Evolutionary conservation across 2,888 invertebrate genomes (phyloP).

Genomic region (Neocrepidodera transversa): DNA sequence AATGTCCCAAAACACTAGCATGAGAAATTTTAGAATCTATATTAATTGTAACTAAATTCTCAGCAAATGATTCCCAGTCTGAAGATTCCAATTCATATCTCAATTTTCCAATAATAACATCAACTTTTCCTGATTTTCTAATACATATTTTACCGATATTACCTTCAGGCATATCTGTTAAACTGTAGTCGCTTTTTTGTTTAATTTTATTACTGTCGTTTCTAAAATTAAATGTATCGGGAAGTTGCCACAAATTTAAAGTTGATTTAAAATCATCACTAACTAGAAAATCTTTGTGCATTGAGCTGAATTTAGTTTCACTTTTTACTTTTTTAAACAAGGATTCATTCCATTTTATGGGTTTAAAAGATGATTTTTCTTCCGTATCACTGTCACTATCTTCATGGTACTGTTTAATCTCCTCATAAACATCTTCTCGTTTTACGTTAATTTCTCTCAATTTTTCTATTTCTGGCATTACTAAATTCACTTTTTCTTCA

Average conservation of each 20-base stretch:
- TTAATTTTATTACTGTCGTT: neutral
- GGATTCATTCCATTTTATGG: constrained; percentile 26
- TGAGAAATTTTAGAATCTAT: constrained; percentile 16
- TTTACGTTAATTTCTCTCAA: neutral
- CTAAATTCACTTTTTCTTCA: constrained; percentile 35
- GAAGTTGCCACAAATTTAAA: constrained; percentile 54
- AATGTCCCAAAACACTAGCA: constrained; percentile 28
- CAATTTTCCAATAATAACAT: constrained; percentile 33
- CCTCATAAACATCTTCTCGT: constrained; percentile 20
- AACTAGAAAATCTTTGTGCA: neutral
- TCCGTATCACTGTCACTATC: constrained; percentile 31
- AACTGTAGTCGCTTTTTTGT: constrained; percentile 18
- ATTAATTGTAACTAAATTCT: constrained; percentile 29
- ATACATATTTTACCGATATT: constrained; percentile 37
- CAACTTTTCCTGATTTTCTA: constrained; percentile 38
- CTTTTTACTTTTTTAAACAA: constrained; percentile 17
- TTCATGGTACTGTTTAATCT: constrained; percentile 20
- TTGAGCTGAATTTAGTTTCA: constrained; percentile 9
- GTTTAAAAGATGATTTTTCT: constrained; percentile 22
- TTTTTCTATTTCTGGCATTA: constrained; percentile 44
- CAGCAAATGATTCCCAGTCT: constrained; percentile 27
- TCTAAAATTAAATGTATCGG: constrained; percentile 52
- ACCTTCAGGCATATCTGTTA: constrained; percentile 36
- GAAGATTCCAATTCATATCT: constrained; percentile 32
- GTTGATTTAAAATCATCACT: constrained; percentile 46